Conservation (phyloP, 2,113 vertebrate genomes). For the Eira barbara region DNA sequence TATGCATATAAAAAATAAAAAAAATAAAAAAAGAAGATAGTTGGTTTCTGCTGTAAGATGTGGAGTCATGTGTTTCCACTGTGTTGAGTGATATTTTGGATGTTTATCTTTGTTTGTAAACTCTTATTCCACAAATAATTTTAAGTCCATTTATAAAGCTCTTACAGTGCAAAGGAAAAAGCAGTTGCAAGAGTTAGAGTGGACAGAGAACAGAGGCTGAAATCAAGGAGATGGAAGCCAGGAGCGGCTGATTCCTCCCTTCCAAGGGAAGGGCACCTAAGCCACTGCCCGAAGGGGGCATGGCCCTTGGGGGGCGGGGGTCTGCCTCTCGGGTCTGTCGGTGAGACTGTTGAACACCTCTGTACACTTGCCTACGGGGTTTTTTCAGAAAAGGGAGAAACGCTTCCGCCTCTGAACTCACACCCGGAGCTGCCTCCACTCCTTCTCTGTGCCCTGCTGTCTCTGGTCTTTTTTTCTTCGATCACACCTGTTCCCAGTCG, state of each 20-base stretch:
- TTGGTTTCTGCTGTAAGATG: neutral
- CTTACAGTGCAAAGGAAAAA: neutral
- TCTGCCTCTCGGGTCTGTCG: too few relatives aligned
- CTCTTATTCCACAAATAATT: neutral
- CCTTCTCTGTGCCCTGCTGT: neutral
- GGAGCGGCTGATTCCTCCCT: too few relatives aligned
- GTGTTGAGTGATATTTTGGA: neutral
- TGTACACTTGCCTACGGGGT: neutral
- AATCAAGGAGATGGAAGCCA: neutral
- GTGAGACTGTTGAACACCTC: neutral
- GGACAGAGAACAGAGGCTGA: neutral
- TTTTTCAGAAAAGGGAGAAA: neutral
- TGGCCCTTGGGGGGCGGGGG: fast-evolving
- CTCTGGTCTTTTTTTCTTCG: neutral
- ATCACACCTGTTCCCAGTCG: too few relatives aligned
- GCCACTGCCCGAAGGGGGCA: neutral
- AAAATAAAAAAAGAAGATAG: neutral
- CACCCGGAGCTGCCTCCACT: neutral
- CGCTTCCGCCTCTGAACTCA: neutral
- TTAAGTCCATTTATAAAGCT: neutral
- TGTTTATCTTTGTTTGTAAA: neutral
- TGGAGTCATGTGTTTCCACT: neutral
- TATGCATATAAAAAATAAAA: too few relatives aligned
- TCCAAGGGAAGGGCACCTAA: neutral
- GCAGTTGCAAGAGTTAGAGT: neutral